These are phyloP conservation scores for Ostrea denselamellosa DNA, from an alignment of 1,140 invertebrate genomes.

Conservation along the genomic window DNA sequence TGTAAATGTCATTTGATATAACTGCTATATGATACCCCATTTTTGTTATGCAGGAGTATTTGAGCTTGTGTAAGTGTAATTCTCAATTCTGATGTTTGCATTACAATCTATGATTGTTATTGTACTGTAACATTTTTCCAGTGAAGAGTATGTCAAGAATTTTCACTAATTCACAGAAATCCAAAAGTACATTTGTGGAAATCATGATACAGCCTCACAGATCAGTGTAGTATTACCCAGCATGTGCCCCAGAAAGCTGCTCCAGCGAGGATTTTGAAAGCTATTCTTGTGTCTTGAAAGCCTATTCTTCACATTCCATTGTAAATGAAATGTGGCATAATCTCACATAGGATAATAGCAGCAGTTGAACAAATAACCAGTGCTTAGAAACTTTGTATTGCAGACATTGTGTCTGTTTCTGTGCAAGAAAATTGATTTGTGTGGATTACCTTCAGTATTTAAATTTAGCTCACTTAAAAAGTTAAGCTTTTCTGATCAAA, in stretches of 20 bases:
- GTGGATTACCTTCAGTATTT: not conserved
- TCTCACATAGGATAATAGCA: not conserved
- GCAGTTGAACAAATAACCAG: not conserved
- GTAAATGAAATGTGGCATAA: slow-evolving; percentile 1
- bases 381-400: not conserved
- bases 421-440: not conserved
- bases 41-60: not conserved
- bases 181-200: not conserved
- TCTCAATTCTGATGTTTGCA: not conserved
- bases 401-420: not conserved
- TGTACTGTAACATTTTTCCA: not conserved
- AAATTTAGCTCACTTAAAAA: too few species aligned
- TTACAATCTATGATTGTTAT: not conserved
- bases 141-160: not conserved
- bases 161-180: not conserved
- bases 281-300: not conserved
- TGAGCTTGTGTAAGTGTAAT: not conserved
- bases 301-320: not conserved
- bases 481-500: too few species aligned
- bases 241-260: not conserved
- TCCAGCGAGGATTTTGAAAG: not conserved
- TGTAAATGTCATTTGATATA: too few species aligned
- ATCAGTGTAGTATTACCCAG: not conserved
- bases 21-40: not conserved
- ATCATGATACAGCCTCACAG: not conserved